Evolutionary conservation across 2,797 vertebrate species (phyloP), one percentile per base, ranked within the genome.

Genomic region (Takifugu rubripes): DNA sequence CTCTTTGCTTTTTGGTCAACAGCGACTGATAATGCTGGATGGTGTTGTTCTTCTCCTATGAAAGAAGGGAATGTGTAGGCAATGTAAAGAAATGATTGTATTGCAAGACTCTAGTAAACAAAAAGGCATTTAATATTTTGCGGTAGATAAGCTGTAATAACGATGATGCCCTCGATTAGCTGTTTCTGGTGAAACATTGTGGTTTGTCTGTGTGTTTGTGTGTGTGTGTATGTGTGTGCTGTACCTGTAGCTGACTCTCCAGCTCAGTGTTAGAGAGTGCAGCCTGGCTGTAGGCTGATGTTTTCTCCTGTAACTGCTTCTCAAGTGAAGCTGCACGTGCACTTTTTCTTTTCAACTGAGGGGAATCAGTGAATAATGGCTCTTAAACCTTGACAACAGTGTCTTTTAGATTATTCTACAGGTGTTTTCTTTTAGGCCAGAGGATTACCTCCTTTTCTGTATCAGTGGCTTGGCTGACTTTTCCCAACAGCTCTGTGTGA

Each of bases 271-370:
- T 94, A 79, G 84, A 94, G 78, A 90, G 84, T 21, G 91, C 89
- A 65, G 88, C 83, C 72, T 82, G 72, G 4, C 90, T 91, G 80
- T 92, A 94, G 45, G 92, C 91, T 45, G 83, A 70, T 15, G 84
- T 89, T 77, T 95, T 96, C 86, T 95, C 94, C 90, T 94, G 91
- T 40, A 98, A 33, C 55, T 94, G 92, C 76, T 94, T 94, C 61
- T 96, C 91, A 75, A 96, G 78, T 0, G 84, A 85, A 46, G 91
- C 83, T 57, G 91, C 82, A 36, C 93, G 92, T 44, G 90, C 91
- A 59, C 86, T 86, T 82, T 94, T 96, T 81, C 92, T 94, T 78
- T 87, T 91, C 66, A 94, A 52, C 96, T 98, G 73, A 70, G 85
- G 83, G 17, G 6, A 60, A n/a, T 2, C 9, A 27, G 46, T 27